Base-by-base conservation (phyloP, 37 sponge, comb jelly and placozoan species). In the Lycopodina hypogea region DNA sequence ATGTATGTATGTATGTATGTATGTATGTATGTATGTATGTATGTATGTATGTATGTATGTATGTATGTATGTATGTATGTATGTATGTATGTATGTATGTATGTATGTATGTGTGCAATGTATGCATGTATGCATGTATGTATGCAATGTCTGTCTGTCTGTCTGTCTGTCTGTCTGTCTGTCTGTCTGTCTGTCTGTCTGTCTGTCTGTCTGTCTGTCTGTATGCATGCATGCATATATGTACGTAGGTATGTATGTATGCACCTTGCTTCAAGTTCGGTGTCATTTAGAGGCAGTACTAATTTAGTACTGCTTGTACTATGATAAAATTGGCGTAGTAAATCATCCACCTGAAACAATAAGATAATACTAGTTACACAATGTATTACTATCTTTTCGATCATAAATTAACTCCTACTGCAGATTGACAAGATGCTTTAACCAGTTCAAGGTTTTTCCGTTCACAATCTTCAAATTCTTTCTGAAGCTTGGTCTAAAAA, bases 251-350 rank as follows among this genome's bases (percentile, higher is more conserved):
- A 45, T 9, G 9, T 45, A 9, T 45, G 9, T 17, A 65, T 11
- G 30, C 24, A 91, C 92, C 75, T 83, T 61, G 37, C 1, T n/a
- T 88, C 82, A 39, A 92, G 57, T 23, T 80, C 88, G 19, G 85
- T 78, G 36, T 81, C 89, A 40, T 92, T 92, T 51, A 88, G 60
- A 34, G 93, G 93, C 2, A 92, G 66, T 45, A 51, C 19, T 3
- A 92, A 36, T 38, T 88, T 88, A 28, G 24, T 81, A 23, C 82
- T 74, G 0, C 82, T 86, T 12, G 93, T 88, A 68, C 69, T 81
- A 42, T 75, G 66, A 22, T 76, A 61, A 38, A 92, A 92, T 51
- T 52, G 38, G 19, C 59, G 51, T 22, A 81, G 72, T 1, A 88
- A 51, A 19, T 88, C 89, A 17, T 64, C 28, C 0, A 60, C 77